These are phyloP conservation scores for Choristoneura rosaceana DNA, from an alignment of 2,888 invertebrate species.

Conservation along the genomic window DNA sequence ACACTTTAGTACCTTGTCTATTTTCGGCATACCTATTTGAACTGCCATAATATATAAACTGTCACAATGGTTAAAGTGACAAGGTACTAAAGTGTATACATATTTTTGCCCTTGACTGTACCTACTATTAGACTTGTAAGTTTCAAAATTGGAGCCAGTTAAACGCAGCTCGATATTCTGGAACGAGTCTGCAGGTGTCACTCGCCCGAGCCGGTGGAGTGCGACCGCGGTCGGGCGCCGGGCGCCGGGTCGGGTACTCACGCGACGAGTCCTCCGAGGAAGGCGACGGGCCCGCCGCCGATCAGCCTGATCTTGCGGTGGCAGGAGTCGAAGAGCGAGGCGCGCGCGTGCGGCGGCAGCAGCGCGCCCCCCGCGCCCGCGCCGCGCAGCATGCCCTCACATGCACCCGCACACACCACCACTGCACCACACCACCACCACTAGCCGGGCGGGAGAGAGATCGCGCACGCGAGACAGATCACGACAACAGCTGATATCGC, in stretches of 20 bases:
- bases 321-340: slow-evolving; percentile 89
- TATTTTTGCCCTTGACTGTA: no score
- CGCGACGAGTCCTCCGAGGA: slow-evolving; percentile 89
- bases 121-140: no score
- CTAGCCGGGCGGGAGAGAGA: slow-evolving; percentile 67
- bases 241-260: slow-evolving; percentile 82
- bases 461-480: slow-evolving; percentile 48
- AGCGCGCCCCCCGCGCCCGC: slow-evolving; percentile 60
- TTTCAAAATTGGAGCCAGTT: no score
- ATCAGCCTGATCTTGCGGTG: slow-evolving; percentile 90
- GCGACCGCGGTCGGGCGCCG: slow-evolving; percentile 2
- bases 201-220: no score
- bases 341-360: slow-evolving; percentile 82
- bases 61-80: no score
- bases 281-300: slow-evolving; percentile 88
- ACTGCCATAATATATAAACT: no score
- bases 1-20: no score
- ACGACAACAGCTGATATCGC: slow-evolving; percentile 63
- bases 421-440: slow-evolving; percentile 46
- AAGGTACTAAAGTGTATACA: no score
- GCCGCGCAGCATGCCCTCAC: slow-evolving; percentile 59
- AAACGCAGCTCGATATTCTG: no score
- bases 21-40: no score
- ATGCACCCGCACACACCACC: slow-evolving; percentile 25
- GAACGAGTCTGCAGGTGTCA: no score